Conservation (phyloP, 2,888 invertebrate species). For the Cephalotes varians region DNA sequence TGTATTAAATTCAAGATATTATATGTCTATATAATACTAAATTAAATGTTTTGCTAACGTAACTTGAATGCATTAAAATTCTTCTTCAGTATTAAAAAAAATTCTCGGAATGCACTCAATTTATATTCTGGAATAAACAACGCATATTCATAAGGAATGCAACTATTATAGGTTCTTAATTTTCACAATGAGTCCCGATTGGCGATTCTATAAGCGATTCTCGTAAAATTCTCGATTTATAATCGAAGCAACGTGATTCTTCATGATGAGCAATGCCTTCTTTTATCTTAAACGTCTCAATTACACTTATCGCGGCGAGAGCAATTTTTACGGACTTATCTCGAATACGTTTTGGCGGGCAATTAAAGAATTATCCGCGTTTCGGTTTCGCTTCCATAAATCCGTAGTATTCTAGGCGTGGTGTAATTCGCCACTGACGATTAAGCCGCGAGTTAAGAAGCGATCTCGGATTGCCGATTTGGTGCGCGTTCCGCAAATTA, state of each 20-base stretch:
- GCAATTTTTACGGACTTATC: slow-evolving; percentile 16
- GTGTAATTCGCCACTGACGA: not conserved
- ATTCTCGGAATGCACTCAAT: not conserved
- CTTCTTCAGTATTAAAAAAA: not conserved
- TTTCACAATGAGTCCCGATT: not conserved
- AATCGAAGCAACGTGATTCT: not conserved
- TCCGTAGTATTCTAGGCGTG: slow-evolving; percentile 17
- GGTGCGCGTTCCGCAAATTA: slow-evolving; percentile 11
- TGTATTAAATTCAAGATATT: not conserved
- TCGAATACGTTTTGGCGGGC: not conserved
- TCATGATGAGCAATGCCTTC: not conserved
- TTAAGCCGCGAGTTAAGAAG: slow-evolving; percentile 14
- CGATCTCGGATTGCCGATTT: not conserved
- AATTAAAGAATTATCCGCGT: slow-evolving; percentile 12
- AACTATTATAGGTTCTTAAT: not conserved
- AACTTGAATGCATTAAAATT: not conserved
- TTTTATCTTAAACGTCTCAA: slow-evolving; percentile 23
- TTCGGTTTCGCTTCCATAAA: slow-evolving; percentile 26
- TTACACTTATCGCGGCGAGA: slow-evolving; percentile 19
- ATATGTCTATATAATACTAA: not conserved
- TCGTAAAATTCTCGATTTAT: not conserved
- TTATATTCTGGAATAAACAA: not conserved
- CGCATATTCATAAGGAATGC: not conserved
- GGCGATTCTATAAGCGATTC: not conserved
- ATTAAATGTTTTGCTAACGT: not conserved